Conservation (phyloP, 2,797 vertebrate species). For the Bovichtus variegatus region DNA sequence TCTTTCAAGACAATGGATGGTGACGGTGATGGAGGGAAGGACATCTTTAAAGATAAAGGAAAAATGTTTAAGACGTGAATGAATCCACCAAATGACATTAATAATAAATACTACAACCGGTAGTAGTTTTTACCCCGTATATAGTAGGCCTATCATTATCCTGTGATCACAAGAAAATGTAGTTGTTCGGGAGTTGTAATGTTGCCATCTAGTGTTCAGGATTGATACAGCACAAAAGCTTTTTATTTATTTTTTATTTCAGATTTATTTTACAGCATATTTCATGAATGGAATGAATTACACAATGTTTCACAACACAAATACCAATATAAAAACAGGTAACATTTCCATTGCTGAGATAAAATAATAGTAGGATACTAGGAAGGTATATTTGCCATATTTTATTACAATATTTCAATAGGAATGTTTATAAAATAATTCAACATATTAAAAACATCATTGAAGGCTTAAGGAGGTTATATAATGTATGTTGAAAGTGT, state of each 20-base stretch:
- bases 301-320: neutral
- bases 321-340: neutral
- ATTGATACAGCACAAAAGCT: neutral
- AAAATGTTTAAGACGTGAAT: neutral
- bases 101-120: neutral
- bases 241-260: neutral
- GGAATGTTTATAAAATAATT: neutral
- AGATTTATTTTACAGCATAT: neutral
- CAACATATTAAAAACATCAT: neutral
- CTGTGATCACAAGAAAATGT: neutral
- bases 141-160: neutral
- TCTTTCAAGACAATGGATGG: constrained; percentile 9
- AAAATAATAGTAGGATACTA: neutral
- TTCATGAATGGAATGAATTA: neutral
- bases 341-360: neutral
- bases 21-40: constrained; percentile 1
- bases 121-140: neutral
- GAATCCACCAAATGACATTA: neutral
- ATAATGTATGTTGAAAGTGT: neutral
- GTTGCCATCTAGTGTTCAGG: constrained; percentile 58
- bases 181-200: neutral
- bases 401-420: constrained; percentile 14
- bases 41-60: neutral
- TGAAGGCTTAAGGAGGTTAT: neutral
- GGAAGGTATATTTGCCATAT: neutral